Conservation (phyloP, 2,113 vertebrate species). For the Ploceus nigricollis region DNA sequence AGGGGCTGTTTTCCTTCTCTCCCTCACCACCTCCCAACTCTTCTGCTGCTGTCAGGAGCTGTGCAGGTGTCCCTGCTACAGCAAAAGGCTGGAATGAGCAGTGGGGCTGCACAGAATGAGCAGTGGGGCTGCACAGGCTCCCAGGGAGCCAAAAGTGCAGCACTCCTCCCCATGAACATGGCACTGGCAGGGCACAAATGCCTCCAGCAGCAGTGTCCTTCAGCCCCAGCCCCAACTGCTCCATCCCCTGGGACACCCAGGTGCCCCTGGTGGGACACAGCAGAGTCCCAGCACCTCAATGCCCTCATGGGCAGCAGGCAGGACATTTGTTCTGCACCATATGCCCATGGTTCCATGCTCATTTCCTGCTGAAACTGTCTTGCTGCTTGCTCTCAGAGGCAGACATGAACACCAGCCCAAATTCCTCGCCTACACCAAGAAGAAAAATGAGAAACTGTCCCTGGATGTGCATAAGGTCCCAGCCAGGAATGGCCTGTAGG, state of each 20-base stretch:
- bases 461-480: neutral
- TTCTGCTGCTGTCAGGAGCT: neutral
- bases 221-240: neutral
- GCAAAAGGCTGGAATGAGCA: neutral
- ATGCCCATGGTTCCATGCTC: fast-evolving
- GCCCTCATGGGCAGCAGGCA: fast-evolving
- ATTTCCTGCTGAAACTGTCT: neutral
- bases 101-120: neutral
- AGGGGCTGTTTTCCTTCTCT: neutral
- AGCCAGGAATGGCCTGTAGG: neutral
- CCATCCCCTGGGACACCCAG: neutral
- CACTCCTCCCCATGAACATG: fast-evolving
- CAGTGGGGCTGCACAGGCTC: neutral
- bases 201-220: neutral
- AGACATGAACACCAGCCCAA: neutral
- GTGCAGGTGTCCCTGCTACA: neutral
- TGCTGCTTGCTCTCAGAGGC: neutral
- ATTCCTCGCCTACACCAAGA: neutral
- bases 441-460: neutral
- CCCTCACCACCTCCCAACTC: neutral
- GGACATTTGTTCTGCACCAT: neutral
- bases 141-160: neutral
- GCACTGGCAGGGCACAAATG: neutral
- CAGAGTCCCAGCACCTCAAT: neutral
- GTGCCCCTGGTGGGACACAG: neutral